Evolutionary conservation across 1,140 invertebrate genomes (phyloP), one percentile per base, ranked within the genome.

Genomic region (Carposina sasakii): DNA sequence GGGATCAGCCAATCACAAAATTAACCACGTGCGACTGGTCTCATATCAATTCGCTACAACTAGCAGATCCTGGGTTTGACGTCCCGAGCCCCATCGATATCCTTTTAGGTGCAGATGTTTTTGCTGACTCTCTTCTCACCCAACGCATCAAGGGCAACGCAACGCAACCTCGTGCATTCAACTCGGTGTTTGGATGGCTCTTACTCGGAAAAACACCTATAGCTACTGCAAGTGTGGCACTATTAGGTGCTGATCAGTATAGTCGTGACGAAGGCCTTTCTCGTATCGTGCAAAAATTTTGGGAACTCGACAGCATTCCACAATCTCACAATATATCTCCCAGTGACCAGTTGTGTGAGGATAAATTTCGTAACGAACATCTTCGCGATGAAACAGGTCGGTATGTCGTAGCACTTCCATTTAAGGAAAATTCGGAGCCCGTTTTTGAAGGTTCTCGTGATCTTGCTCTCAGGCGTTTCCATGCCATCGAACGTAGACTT

Each of bases 61-160:
- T 61, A 20, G 54, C 50, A 17, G 58, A 61, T 41, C 48, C 50
- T 12, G 44, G 44, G 1, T 61, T 57, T 6, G 50, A 57, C 16
- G 24, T 51, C 12, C 54, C 54, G 1, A 44, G 54, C 17, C 51
- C 50, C 0, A 54, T 61, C 21, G 54, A 61, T 28, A 10, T 61
- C 4, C 49, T 60, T 23, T 34, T 60, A 0, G 51, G 13, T 16
- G 58, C 54, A 1, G 51, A 60, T 24, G 26, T 57, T 36, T 54
- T 57, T 31, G 31, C 30, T 19, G 36, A 48, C 1, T 44, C 3
- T n/a, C n/a, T n/a, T n/a, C n/a, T n/a, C n/a, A n/a, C n/a, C n/a
- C n/a, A n/a, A n/a, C n/a, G n/a, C n/a, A n/a, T n/a, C n/a, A n/a
- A n/a, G n/a, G n/a, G n/a, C n/a, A n/a, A n/a, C n/a, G n/a, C n/a